These are phyloP conservation scores for Cacatua alba DNA, from an alignment of 2,113 vertebrate genomes.

Conservation along the genomic window DNA sequence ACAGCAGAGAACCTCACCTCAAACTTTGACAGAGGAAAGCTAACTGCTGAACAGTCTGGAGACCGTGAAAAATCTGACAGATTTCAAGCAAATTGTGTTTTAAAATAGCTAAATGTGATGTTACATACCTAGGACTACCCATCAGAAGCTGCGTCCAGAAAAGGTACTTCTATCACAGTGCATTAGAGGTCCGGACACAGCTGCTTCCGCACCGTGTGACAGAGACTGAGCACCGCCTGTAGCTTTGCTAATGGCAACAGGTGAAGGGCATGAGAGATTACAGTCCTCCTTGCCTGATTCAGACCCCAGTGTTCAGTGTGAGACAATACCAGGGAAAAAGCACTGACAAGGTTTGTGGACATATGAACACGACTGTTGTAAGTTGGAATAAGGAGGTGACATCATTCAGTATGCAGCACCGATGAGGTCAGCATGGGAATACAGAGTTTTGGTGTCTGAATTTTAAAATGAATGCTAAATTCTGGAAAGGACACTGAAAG, in stretches of 20 bases:
- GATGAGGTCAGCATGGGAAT: neutral
- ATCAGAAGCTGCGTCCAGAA: neutral
- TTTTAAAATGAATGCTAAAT: neutral
- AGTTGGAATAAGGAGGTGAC: neutral
- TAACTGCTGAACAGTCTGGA: neutral
- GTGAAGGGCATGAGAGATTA: neutral
- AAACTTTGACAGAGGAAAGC: neutral
- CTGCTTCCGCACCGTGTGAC: fast-evolving
- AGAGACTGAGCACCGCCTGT: fast-evolving
- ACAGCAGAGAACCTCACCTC: neutral
- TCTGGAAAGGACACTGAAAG: neutral
- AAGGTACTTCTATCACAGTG: neutral
- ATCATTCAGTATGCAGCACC: neutral
- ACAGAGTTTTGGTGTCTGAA: neutral
- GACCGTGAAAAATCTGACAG: neutral
- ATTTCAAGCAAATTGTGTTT: neutral
- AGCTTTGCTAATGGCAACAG: neutral
- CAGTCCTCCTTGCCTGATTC: neutral
- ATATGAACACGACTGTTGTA: neutral
- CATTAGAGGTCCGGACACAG: neutral
- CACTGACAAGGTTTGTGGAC: neutral
- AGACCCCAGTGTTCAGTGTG: neutral
- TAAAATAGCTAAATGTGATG: neutral
- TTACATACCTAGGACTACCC: neutral
- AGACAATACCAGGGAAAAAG: neutral